phyloP scores from a whole-genome alignment of 2,888 invertebrate genomes.

The Crocallis elinguaria region DNA sequence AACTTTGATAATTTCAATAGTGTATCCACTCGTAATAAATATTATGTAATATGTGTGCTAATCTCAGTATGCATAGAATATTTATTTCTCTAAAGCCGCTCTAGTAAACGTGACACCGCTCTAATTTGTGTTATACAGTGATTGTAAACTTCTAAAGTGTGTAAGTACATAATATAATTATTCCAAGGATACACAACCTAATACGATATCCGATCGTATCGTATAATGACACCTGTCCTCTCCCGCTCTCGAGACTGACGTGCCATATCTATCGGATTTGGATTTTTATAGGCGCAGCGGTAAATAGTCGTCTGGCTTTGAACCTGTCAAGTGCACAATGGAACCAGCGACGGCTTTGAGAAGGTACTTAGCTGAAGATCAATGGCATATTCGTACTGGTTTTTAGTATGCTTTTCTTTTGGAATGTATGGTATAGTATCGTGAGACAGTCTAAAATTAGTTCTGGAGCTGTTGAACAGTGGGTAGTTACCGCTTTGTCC shows the following conservation, averaged over 20 bases:
- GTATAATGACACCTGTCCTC: not conserved
- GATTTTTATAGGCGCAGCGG: conserved; percentile 21
- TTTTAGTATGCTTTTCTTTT: not conserved
- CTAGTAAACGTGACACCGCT: no score
- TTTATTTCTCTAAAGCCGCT: no score
- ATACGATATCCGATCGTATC: not conserved
- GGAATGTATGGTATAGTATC: no score
- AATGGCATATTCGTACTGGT: not conserved
- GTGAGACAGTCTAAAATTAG: no score
- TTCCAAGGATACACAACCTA: not conserved
- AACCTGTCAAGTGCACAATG: conserved; percentile 21
- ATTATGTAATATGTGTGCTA: no score
- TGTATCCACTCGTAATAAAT: no score
- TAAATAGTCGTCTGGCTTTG: conserved; percentile 13
- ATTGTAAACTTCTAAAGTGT: no score
- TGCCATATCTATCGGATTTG: conserved; percentile 21
- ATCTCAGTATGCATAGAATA: no score
- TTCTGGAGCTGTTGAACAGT: no score
- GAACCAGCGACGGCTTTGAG: not conserved
- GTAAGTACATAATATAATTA: not conserved
- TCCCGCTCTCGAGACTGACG: conserved; percentile 10
- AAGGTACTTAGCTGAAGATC: conserved; percentile 11
- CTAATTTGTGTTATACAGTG: no score
- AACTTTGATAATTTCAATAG: no score
- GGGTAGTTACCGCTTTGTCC: no score